Percentiles rank a stretch among this genome's conserved stretches.
These are phyloP conservation scores for Orthonevra nobilis DNA, from an alignment of 2,888 invertebrate species.

Conservation along the genomic window DNA sequence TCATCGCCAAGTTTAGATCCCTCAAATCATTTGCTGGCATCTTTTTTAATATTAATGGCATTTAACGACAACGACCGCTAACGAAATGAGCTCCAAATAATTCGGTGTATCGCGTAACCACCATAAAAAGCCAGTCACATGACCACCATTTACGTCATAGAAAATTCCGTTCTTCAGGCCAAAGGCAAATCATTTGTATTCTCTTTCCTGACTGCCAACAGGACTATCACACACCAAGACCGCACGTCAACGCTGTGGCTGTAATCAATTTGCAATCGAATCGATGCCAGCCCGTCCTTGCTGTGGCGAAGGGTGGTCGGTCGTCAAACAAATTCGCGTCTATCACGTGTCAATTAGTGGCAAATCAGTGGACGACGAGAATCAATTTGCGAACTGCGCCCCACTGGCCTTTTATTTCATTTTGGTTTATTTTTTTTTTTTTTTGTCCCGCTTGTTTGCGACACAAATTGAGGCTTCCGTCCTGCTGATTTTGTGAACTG, in stretches of 20 bases:
- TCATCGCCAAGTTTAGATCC: no score
- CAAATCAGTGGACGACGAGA: constrained; percentile 37
- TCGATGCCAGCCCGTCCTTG: constrained; percentile 11
- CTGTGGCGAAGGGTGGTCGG: constrained; percentile 24
- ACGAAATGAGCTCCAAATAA: constrained; percentile 17
- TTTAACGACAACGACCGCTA: constrained; percentile 26
- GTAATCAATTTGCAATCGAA: constrained; percentile 46
- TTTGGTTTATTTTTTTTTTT: no score
- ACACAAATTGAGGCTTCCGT: constrained; percentile 23
- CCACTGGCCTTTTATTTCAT: constrained; percentile 12
- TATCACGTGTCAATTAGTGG: constrained; percentile 56
- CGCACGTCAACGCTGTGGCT: constrained; percentile 21
- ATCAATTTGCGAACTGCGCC: constrained; percentile 48
- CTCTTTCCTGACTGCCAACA: constrained; percentile 11
- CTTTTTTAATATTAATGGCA: constrained; percentile 25
- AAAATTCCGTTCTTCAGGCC: constrained; percentile 27
- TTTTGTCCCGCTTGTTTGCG: not conserved
- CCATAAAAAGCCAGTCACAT: not conserved
- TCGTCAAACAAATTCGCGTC: constrained; percentile 53
- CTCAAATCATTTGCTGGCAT: no score
- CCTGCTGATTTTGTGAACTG: constrained; percentile 1
- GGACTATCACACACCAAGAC: constrained; percentile 9
- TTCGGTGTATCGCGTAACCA: constrained; percentile 9
- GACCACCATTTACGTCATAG: constrained; percentile 42
- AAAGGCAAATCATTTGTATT: constrained; percentile 28